These are phyloP conservation scores for Gulo gulo DNA, from an alignment of 2,113 vertebrate species.

Conservation along the genomic window DNA sequence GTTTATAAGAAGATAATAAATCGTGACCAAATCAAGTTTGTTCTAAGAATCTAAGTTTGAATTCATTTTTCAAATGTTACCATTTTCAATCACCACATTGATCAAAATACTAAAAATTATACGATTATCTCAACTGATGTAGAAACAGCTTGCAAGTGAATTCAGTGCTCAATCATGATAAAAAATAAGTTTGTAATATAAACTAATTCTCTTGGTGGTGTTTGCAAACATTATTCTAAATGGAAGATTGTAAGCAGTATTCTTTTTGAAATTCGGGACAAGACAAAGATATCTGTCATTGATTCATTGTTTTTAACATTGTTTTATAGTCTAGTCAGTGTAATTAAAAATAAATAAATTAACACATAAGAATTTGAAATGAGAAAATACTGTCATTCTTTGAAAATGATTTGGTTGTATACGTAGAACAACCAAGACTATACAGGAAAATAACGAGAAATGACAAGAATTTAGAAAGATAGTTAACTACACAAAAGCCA, in stretches of 20 bases:
- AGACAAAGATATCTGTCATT: neutral
- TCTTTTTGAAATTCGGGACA: neutral
- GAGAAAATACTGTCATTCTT: slow-evolving; percentile 34
- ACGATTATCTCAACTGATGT: neutral
- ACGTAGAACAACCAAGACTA: neutral
- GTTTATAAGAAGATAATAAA: neutral
- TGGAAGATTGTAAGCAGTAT: neutral
- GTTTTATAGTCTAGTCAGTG: neutral
- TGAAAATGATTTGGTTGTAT: slow-evolving; percentile 33
- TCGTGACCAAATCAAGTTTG: neutral
- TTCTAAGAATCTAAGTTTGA: neutral
- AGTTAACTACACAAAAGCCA: neutral
- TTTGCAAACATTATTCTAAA: neutral
- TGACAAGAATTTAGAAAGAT: neutral
- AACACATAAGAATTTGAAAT: neutral
- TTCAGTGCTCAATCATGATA: neutral
- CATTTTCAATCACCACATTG: neutral
- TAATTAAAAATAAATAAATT: slow-evolving; percentile 15
- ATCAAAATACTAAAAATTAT: neutral
- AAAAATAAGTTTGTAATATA: neutral
- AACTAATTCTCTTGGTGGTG: neutral
- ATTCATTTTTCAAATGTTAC: neutral
- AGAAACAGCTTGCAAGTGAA: neutral
- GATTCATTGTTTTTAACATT: slow-evolving; percentile 15
- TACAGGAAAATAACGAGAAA: neutral